Conservation (phyloP, 2,888 invertebrate species). For the Drosophila stalkeri region DNA sequence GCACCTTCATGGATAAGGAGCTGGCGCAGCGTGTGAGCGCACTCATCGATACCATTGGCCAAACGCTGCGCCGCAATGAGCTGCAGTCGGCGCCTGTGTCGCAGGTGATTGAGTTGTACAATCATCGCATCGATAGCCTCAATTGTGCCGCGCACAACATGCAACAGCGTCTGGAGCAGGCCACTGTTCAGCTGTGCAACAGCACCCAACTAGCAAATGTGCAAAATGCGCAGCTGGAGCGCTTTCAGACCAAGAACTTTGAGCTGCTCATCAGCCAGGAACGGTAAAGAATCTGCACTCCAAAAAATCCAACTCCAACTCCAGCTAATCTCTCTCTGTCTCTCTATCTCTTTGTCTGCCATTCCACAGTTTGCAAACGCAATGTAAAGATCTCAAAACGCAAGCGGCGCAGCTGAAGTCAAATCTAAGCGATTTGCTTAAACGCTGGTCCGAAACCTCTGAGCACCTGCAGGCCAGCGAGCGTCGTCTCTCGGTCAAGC, state of each 20-base stretch:
- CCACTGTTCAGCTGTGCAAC: conserved; percentile 78
- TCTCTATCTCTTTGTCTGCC: too few species aligned
- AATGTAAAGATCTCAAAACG: conserved; percentile 81
- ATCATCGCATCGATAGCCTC: conserved; percentile 83
- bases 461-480: conserved; percentile 79
- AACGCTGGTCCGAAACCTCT: conserved; percentile 80
- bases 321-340: neutral
- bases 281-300: conserved; percentile 57
- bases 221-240: conserved; percentile 82
- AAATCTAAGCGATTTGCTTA: conserved; percentile 79
- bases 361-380: conserved; percentile 76
- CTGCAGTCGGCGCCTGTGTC: conserved; percentile 82
- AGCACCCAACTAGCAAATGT: conserved; percentile 80
- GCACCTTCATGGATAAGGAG: conserved; percentile 81
- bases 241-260: conserved; percentile 83
- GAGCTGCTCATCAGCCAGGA: conserved; percentile 83
- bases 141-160: conserved; percentile 71
- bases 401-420: conserved; percentile 81
- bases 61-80: conserved; percentile 77
- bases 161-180: conserved; percentile 80
- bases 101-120: conserved; percentile 83
- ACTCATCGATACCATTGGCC: conserved; percentile 76
- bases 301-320: neutral
- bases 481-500: conserved; percentile 78
- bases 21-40: conserved; percentile 80